Base-by-base conservation (phyloP, 2,888 invertebrate genomes). In the Tortricodes alternella region DNA sequence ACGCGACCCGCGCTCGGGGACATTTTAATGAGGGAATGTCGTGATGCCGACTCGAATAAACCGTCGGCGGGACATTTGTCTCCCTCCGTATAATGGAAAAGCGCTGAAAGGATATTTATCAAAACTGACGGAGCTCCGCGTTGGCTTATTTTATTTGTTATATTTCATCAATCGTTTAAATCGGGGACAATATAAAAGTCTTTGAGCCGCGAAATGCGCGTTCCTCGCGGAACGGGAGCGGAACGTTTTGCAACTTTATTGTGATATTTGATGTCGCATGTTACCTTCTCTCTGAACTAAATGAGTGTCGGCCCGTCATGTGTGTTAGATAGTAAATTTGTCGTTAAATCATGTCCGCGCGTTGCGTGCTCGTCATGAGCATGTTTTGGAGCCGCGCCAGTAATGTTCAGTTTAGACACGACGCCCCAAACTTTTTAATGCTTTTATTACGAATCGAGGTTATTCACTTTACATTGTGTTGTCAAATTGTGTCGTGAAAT, bases 21-120 rank as follows among this genome's bases (percentile, higher is more conserved):
- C 73, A 68, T 80, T 84, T 81, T 85, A 84, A 85, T 83, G 85
- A 88, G 81, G 74, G 80, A 83, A 85, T 82, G 80, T 74, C 83
- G 82, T 81, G 85, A 76, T 74, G 73, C 70, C 73, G 73, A 71
- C 63, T 58, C 66, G 66, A 66, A 63, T 62, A 60, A 67, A 66
- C 73, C 74, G 75, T 75, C 74, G 75, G 76, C 75, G 76, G 74
- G 70, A 76, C 81, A 85, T 85, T 86, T 81, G 83, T 84, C 85
- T 84, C 74, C 73, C 78, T 70, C 70, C 72, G 69, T 78, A 81
- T 87, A 85, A 85, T 81, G 78, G 77, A 71, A 80, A 76, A 77
- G 76, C 73, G 78, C 66, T 79, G 80, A 85, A 84, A 79, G 80
- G 73, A 78, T 80, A 82, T 86, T 85, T 82, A 84, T 86, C 85